Percentiles rank a stretch among this genome's conserved stretches.
Conservation (phyloP, 2,797 vertebrate species). For the Eremophila alpestris region DNA sequence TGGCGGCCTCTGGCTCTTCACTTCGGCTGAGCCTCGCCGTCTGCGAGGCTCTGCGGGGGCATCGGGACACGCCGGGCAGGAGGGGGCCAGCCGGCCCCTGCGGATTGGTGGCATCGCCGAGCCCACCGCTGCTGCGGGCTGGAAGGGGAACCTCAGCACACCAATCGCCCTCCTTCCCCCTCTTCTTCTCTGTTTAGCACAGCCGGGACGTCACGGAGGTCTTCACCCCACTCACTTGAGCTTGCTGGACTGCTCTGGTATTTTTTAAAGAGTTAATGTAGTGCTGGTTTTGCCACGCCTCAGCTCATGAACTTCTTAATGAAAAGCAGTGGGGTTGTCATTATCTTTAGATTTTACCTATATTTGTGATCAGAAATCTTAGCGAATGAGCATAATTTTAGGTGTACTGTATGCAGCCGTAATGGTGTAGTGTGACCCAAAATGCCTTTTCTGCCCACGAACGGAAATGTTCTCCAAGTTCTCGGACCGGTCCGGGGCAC, state of each 20-base stretch:
- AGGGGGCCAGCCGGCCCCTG: background rate
- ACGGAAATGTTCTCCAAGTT: background rate
- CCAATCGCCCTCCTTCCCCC: accelerated
- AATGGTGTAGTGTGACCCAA: background rate
- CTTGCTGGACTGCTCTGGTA: accelerated
- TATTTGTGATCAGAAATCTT: background rate
- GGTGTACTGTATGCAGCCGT: background rate
- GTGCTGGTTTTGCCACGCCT: background rate
- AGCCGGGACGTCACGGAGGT: too few relatives aligned
- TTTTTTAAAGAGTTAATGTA: background rate
- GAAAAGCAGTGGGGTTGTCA: background rate
- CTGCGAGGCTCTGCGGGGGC: background rate
- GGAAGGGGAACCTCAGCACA: accelerated
- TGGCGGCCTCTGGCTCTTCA: background rate
- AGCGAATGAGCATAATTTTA: background rate
- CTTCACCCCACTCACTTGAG: background rate
- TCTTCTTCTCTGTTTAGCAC: background rate
- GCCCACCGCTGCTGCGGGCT: background rate
- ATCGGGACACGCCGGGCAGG: accelerated
- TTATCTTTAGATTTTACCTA: background rate
- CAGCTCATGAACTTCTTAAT: background rate
- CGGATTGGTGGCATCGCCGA: background rate
- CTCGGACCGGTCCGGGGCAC: accelerated
- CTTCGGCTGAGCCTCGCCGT: background rate
- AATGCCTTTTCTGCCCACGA: background rate